These are phyloP conservation scores for Pteromalus puparum DNA, from an alignment of 1,140 invertebrate species.

Conservation along the genomic window DNA sequence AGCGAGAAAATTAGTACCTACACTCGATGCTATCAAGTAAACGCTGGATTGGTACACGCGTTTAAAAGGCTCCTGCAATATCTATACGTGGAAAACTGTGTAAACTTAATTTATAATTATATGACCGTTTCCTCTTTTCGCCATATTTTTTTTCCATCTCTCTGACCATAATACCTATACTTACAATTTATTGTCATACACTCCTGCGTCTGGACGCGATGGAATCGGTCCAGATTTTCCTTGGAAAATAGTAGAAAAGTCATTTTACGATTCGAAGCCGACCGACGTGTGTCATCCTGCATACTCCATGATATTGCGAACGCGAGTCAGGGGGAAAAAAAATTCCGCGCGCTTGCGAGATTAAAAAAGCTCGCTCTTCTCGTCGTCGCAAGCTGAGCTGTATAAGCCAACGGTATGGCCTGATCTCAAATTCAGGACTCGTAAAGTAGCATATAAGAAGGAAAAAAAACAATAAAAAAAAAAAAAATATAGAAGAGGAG, in stretches of 20 bases:
- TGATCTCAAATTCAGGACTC: not conserved
- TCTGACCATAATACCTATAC: too few relatives aligned
- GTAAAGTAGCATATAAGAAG: constrained; percentile 4
- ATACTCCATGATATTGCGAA: not conserved
- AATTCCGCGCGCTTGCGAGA: not conserved
- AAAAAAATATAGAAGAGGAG: too few relatives aligned
- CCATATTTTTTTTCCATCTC: too few relatives aligned
- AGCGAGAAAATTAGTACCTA: too few relatives aligned
- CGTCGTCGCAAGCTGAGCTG: not conserved
- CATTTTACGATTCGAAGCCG: not conserved
- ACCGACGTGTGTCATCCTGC: not conserved
- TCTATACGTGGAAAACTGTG: too few relatives aligned
- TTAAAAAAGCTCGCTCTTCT: not conserved
- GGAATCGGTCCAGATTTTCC: not conserved
- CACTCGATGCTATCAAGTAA: too few relatives aligned
- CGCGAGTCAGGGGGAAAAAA: not conserved
- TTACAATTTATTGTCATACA: not conserved
- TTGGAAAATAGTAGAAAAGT: not conserved
- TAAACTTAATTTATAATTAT: too few relatives aligned
- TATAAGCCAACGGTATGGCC: not conserved
- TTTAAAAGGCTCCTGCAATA: too few relatives aligned
- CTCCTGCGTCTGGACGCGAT: not conserved
- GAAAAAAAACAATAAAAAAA: constrained; percentile 3
- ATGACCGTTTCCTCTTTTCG: too few relatives aligned
- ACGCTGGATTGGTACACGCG: too few relatives aligned